phyloP scores from a whole-genome alignment of 2,888 invertebrate species.

The Mesoligia furuncula region DNA sequence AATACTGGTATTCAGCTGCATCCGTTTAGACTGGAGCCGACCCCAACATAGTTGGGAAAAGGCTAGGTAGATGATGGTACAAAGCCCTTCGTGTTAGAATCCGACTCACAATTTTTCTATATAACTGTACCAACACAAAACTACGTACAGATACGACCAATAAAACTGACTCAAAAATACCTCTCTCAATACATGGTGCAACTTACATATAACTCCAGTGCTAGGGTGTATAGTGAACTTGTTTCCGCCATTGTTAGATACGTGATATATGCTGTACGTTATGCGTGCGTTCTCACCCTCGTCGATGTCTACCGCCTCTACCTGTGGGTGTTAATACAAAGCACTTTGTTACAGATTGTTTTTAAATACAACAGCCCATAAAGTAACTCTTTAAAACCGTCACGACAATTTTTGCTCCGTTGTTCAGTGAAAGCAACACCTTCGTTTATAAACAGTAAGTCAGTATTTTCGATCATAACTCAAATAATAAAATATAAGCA shows the following conservation, averaged over 20 bases:
- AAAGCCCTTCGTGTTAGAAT: no score
- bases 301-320: slow-evolving; percentile 96
- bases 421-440: neutral
- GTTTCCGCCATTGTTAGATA: slow-evolving; percentile 96
- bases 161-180: neutral
- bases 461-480: no score
- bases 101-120: neutral
- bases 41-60: no score
- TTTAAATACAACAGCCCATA: neutral
- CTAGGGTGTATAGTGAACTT: slow-evolving; percentile 96
- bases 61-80: no score
- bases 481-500: neutral
- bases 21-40: no score
- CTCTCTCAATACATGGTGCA: slow-evolving; percentile 32
- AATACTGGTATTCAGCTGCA: no score
- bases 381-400: neutral
- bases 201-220: slow-evolving; percentile 93
- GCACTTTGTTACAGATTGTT: neutral
- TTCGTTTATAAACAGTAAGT: neutral
- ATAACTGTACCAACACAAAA: neutral
- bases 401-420: neutral
- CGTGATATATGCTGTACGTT: slow-evolving; percentile 96
- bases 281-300: slow-evolving; percentile 95
- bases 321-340: slow-evolving; percentile 78
- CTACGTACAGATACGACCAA: neutral